These are phyloP conservation scores for Syngnathus floridae DNA, from an alignment of 2,113 vertebrate species.

Conservation along the genomic window DNA sequence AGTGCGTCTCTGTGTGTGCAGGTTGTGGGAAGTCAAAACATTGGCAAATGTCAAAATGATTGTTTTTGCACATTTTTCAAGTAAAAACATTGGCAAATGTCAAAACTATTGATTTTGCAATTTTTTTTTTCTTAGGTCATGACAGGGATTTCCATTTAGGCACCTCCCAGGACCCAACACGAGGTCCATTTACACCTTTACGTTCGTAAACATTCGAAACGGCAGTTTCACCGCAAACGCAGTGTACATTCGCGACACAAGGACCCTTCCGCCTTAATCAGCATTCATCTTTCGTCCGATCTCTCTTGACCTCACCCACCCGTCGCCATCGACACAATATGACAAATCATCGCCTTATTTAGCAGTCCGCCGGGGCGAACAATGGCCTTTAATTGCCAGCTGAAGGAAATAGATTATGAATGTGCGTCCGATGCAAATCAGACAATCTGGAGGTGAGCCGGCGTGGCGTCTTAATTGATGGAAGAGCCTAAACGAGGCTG, in stretches of 20 bases:
- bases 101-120: conserved; percentile 59
- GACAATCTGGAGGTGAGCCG: conserved; percentile 32
- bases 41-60: conserved; percentile 62
- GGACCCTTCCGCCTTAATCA: background rate
- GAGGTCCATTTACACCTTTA: background rate
- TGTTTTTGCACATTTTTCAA: conserved; percentile 44
- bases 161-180: conserved; percentile 5
- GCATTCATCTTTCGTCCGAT: conserved; percentile 11
- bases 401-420: conserved; percentile 40
- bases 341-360: conserved; percentile 37
- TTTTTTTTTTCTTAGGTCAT: conserved; percentile 23
- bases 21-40: conserved; percentile 42
- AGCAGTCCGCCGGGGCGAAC: conserved; percentile 4
- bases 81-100: conserved; percentile 54
- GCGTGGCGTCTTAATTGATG: conserved; percentile 57
- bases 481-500: conserved; percentile 45
- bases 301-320: background rate
- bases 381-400: conserved; percentile 23
- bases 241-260: no score
- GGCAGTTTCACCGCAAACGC: no score
- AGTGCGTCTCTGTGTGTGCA: conserved; percentile 42
- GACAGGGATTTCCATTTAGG: conserved; percentile 34
- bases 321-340: conserved; percentile 14
- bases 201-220: conserved; percentile 1
- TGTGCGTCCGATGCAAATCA: conserved; percentile 41